A percentile compares a stretch with the other conserved stretches of the same genome.
Conservation (phyloP, 1,140 invertebrate genomes). For the Manduca sexta region DNA sequence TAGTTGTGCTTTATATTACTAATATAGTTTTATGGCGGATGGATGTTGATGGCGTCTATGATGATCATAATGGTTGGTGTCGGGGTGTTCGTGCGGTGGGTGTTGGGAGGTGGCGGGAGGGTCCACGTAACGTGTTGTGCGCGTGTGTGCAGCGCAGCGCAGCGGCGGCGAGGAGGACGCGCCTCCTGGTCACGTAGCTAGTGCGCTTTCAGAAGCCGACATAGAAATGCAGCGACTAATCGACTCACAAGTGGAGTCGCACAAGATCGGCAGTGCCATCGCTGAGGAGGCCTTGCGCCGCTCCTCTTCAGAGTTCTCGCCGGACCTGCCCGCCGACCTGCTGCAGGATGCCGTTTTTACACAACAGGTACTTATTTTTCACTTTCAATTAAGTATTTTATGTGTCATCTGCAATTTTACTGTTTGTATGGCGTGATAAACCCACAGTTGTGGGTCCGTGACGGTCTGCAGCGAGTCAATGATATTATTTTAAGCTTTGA, state of each 20-base stretch:
- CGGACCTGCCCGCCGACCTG: conserved; percentile 43
- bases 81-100: not conserved
- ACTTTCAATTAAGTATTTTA: too few relatives aligned
- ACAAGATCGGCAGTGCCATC: conserved; percentile 86
- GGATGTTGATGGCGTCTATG: too few relatives aligned
- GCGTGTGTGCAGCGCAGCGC: not conserved
- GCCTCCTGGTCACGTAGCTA: not conserved
- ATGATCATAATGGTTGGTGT: not conserved
- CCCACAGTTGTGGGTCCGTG: not conserved
- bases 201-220: conserved; percentile 51
- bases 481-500: too few relatives aligned
- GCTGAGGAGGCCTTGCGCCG: conserved; percentile 80
- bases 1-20: too few relatives aligned
- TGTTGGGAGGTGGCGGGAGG: too few relatives aligned
- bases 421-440: too few relatives aligned
- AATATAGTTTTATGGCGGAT: too few relatives aligned
- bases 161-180: not conserved
- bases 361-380: conserved; percentile 48
- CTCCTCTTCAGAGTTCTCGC: conserved; percentile 61
- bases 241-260: conserved; percentile 83
- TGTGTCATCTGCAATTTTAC: too few relatives aligned
- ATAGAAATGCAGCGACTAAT: conserved; percentile 81
- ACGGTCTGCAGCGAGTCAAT: not conserved
- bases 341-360: conserved; percentile 45
- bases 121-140: too few relatives aligned